Conservation (phyloP, 2,113 vertebrate species). For the Oreochromis spilurus region DNA sequence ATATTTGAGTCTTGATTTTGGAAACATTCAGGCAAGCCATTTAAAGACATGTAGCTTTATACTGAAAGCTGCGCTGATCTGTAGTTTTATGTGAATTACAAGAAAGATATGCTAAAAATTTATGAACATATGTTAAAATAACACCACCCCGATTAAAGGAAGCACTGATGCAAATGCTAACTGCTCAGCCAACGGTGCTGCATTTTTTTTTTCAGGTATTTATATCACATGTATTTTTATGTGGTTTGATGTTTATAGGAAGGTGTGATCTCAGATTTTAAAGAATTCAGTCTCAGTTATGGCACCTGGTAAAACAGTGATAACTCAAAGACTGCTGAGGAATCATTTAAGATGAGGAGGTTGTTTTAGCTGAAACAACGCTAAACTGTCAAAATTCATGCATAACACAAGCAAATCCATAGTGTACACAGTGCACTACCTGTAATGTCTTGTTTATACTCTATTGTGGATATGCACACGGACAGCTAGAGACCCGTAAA, state of each 20-base stretch:
- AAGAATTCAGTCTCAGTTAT: background rate
- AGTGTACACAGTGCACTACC: background rate
- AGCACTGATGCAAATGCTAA: background rate
- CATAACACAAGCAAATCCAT: background rate
- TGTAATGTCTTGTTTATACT: background rate
- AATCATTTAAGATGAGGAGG: no score
- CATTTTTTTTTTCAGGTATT: background rate
- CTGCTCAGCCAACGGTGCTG: background rate
- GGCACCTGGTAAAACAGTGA: background rate
- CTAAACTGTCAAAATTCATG: background rate
- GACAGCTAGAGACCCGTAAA: background rate
- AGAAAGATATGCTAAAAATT: background rate
- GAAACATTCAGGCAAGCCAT: constrained; percentile 16
- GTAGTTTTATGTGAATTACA: background rate
- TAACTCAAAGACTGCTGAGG: background rate
- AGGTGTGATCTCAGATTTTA: background rate
- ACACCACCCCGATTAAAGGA: background rate
- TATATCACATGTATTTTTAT: background rate
- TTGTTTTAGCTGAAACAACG: background rate
- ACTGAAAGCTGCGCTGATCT: background rate
- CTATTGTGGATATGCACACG: background rate
- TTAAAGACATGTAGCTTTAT: background rate
- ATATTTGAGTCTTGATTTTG: background rate
- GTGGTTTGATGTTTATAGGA: background rate
- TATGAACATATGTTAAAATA: background rate